Conservation (phyloP, 1,140 invertebrate species). For the Aradophagus sp. region DNA sequence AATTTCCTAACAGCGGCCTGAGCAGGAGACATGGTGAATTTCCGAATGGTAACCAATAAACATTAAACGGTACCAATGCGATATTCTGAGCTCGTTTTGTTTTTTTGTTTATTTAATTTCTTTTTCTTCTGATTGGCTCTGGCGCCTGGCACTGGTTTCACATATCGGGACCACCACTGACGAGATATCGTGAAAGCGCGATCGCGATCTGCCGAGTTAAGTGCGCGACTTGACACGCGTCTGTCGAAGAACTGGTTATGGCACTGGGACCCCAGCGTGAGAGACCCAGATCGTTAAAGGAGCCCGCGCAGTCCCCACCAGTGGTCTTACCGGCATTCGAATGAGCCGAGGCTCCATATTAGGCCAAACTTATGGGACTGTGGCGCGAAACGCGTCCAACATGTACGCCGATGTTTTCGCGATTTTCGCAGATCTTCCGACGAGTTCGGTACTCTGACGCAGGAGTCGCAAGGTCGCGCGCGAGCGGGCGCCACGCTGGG, state of each 20-base stretch:
- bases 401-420: conserved; percentile 37
- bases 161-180: conserved; percentile 28
- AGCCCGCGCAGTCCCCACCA: conserved; percentile 57
- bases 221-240: conserved; percentile 69
- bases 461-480: conserved; percentile 21
- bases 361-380: conserved; percentile 74
- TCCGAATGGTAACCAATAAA: too few relatives aligned
- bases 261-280: conserved; percentile 65
- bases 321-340: conserved; percentile 44
- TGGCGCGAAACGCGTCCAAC: conserved; percentile 61
- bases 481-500: conserved; percentile 10
- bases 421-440: conserved; percentile 20
- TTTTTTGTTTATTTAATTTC: too few relatives aligned
- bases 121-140: too few relatives aligned
- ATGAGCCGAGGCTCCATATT: conserved; percentile 70
- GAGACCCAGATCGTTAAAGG: conserved; percentile 60
- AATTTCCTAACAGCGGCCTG: conserved; percentile 81
- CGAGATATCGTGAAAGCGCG: conserved; percentile 44
- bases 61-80: too few relatives aligned
- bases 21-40: conserved; percentile 72
- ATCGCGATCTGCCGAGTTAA: conserved; percentile 45
- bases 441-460: conserved; percentile 54
- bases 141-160: conserved; percentile 34
- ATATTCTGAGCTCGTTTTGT: too few relatives aligned
- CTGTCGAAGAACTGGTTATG: conserved; percentile 69